Percentiles rank a stretch among this genome's conserved stretches.
These are phyloP conservation scores for Cheilosia pagana DNA, from an alignment of 2,888 invertebrate species.

Conservation along the genomic window DNA sequence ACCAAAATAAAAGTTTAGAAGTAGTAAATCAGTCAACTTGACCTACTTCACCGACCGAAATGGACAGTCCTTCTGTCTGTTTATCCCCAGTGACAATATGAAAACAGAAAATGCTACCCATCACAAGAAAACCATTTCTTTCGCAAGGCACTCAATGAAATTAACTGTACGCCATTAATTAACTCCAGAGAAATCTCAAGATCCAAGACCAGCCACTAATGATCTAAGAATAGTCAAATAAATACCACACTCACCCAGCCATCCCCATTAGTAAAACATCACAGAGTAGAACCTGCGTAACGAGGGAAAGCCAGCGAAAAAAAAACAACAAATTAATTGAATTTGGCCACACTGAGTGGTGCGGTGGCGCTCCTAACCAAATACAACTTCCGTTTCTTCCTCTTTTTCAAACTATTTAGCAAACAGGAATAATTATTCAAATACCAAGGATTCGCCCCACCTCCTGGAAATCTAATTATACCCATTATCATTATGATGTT, in stretches of 20 bases:
- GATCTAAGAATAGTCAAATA: conserved; percentile 41
- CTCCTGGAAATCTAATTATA: conserved; percentile 9
- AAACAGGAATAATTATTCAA: conserved; percentile 20
- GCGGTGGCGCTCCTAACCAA: background rate
- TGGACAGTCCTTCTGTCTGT: background rate
- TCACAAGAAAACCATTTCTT: conserved; percentile 4
- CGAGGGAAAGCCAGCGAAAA: background rate
- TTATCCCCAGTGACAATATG: background rate
- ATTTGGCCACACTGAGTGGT: conserved; percentile 8
- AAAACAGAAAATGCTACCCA: background rate
- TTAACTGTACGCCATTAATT: conserved; percentile 48
- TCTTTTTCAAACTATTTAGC: conserved; percentile 16
- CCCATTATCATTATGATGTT: conserved; percentile 31
- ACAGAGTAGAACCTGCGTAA: background rate
- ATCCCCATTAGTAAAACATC: conserved; percentile 13
- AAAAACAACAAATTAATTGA: conserved; percentile 35
- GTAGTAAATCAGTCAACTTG: background rate
- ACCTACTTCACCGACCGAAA: background rate
- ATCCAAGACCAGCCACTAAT: conserved; percentile 38
- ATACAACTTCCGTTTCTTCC: conserved; percentile 2
- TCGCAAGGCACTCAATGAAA: conserved; percentile 41
- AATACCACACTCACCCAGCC: conserved; percentile 32
- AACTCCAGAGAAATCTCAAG: conserved; percentile 44
- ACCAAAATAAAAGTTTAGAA: too few species aligned
- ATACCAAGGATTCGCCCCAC: conserved; percentile 9